Conservation (phyloP, 2,113 vertebrate species). For the Alectura lathami region DNA sequence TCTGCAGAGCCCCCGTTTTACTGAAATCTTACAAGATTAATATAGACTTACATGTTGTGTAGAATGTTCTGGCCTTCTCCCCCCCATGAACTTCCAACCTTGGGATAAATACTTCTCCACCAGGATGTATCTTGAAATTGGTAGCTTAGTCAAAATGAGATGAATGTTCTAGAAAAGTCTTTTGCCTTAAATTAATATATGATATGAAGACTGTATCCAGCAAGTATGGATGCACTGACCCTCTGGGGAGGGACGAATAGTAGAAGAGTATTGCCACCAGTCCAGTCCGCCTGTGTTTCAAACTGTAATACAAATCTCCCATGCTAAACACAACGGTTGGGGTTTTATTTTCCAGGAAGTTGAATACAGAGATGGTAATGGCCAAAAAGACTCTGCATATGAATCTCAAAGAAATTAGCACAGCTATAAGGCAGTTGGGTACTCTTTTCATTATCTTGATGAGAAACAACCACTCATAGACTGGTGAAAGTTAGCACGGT, state of each 20-base stretch:
- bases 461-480: neutral
- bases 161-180: neutral
- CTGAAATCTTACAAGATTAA: neutral
- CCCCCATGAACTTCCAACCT: neutral
- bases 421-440: neutral
- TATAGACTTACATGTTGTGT: neutral
- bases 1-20: neutral
- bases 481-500: conserved; percentile 48
- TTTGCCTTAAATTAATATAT: neutral
- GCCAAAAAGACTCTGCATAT: neutral
- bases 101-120: neutral
- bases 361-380: neutral
- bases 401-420: conserved; percentile 2
- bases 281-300: neutral
- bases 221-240: neutral
- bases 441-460: neutral
- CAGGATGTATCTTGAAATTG: neutral
- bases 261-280: neutral
- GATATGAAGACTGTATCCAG: neutral
- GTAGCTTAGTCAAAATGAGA: neutral
- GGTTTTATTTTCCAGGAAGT: neutral
- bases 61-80: neutral
- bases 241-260: neutral
- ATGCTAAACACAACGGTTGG: neutral
- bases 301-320: neutral